Evolutionary conservation across 2,888 invertebrate species (phyloP).

Genomic region (Diadegma fenestrale): DNA sequence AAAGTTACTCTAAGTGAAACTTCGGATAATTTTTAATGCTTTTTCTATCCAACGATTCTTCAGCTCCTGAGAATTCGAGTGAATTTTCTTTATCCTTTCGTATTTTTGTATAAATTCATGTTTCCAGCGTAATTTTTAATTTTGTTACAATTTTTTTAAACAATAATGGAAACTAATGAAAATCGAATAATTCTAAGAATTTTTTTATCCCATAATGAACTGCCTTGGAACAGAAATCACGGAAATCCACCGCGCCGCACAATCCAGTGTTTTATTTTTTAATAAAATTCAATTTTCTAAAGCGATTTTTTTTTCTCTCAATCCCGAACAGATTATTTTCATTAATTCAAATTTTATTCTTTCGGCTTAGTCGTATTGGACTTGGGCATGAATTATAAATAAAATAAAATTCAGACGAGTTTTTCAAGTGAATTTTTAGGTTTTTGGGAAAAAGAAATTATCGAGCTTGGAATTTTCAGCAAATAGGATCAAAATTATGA

Average conservation of each 20-base stretch:
- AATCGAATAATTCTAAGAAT: neutral
- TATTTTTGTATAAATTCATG: neutral
- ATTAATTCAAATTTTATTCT: neutral
- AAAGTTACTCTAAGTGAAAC: slow-evolving; percentile 1
- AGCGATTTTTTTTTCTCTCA: neutral
- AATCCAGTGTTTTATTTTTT: neutral
- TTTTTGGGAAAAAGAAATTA: neutral
- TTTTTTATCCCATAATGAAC: neutral
- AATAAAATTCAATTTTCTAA: neutral
- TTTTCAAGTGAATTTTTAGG: neutral
- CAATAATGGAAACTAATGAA: neutral
- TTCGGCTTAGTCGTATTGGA: no score
- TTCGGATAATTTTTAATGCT: slow-evolving; percentile 1
- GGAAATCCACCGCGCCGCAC: neutral
- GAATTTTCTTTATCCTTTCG: no score
- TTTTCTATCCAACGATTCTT: slow-evolving; percentile 2
- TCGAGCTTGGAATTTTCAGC: no score
- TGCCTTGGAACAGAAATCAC: neutral
- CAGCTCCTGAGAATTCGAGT: neutral
- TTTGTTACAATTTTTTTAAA: neutral
- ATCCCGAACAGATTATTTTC: neutral
- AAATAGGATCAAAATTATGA: no score
- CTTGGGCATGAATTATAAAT: neutral
- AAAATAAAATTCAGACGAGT: neutral
- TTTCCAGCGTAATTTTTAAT: slow-evolving; percentile 1